These are phyloP conservation scores for Beroe ovata DNA, from an alignment of 37 sponge, comb jelly and placozoan species.

Conservation along the genomic window DNA sequence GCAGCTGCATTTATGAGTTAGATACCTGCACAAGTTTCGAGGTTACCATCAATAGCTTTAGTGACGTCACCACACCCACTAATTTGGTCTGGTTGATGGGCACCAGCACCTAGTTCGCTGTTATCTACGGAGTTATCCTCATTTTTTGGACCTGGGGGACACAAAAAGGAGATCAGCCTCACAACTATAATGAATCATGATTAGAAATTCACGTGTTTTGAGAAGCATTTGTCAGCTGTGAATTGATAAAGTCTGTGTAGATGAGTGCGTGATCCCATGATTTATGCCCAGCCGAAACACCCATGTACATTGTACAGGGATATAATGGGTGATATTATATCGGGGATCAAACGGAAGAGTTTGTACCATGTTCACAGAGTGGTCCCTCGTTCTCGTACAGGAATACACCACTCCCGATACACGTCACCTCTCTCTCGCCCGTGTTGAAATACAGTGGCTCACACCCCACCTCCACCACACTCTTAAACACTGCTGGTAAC, in stretches of 20 bases:
- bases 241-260: too few relatives aligned
- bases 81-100: neutral
- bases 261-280: too few relatives aligned
- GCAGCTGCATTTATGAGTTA: too few relatives aligned
- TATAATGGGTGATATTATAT: too few relatives aligned
- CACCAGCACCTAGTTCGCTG: neutral
- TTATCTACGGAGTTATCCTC: neutral
- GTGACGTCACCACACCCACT: neutral
- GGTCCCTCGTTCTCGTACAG: neutral
- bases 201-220: too few relatives aligned
- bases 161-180: too few relatives aligned
- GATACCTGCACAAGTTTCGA: neutral
- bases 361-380: neutral
- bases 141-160: neutral
- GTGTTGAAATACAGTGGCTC: neutral
- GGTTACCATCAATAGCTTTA: neutral
- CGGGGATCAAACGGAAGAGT: too few relatives aligned
- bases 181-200: too few relatives aligned
- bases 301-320: too few relatives aligned
- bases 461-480: neutral
- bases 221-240: too few relatives aligned
- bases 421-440: neutral
- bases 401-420: neutral
- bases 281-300: too few relatives aligned
- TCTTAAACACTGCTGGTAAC: neutral